A percentile compares a stretch with the other conserved stretches of the same genome.
Conservation (phyloP, 2,797 vertebrate species). For the Myripristis murdjan region DNA sequence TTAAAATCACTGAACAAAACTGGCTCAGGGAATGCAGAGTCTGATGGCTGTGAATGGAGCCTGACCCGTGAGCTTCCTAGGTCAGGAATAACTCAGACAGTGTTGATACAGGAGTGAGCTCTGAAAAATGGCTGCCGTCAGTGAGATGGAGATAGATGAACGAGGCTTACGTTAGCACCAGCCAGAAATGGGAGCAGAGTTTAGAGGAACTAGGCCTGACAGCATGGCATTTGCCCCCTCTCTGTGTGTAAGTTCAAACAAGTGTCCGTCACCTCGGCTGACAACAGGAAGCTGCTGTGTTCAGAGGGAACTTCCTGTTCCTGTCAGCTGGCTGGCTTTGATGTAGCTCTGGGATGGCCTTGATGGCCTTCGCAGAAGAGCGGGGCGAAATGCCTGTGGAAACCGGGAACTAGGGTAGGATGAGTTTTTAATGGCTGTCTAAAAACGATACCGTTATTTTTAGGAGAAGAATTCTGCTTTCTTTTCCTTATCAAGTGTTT, state of each 20-base stretch:
- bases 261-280: slow-evolving; percentile 85
- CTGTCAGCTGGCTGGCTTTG: slow-evolving; percentile 85
- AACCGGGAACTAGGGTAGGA: slow-evolving; percentile 62
- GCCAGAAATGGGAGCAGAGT: slow-evolving; percentile 66
- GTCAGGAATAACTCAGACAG: slow-evolving; percentile 75
- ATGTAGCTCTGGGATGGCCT: slow-evolving; percentile 80
- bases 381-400: slow-evolving; percentile 67
- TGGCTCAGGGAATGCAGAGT: slow-evolving; percentile 36
- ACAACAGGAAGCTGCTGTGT: slow-evolving; percentile 88
- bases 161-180: slow-evolving; percentile 73
- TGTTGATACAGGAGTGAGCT: slow-evolving; percentile 76
- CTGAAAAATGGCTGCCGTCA: slow-evolving; percentile 78
- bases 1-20: slow-evolving; percentile 44
- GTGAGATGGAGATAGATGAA: slow-evolving; percentile 81
- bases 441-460: slow-evolving; percentile 78
- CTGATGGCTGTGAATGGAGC: slow-evolving; percentile 56
- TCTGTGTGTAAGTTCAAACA: slow-evolving; percentile 82
- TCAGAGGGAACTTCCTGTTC: slow-evolving; percentile 85
- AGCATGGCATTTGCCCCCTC: slow-evolving; percentile 75
- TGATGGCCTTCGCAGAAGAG: slow-evolving; percentile 73
- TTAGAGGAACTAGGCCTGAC: slow-evolving; percentile 71
- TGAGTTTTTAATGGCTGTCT: slow-evolving; percentile 71
- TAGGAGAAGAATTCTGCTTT: slow-evolving; percentile 68
- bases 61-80: slow-evolving; percentile 69
- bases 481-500: slow-evolving; percentile 54